A percentile compares a stretch with the other conserved stretches of the same genome.
phyloP scores from a whole-genome alignment of 2,113 vertebrate species.

The Phyllopteryx taeniolatus region DNA sequence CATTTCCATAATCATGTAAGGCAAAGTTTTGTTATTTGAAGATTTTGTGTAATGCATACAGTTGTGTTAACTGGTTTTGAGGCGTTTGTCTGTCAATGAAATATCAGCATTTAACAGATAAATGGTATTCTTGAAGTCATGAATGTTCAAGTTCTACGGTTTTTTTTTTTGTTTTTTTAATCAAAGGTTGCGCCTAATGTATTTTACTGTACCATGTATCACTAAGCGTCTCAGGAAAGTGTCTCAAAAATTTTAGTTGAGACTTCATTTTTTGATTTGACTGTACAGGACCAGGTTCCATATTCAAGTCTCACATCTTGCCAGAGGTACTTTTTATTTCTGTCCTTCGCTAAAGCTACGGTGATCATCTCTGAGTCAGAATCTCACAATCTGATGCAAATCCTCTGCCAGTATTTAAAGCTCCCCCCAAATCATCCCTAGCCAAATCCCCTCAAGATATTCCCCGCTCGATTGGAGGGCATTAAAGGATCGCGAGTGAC shows the following conservation, averaged over 20 bases:
- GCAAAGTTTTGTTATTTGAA: too few species aligned
- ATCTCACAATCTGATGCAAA: conserved; percentile 76
- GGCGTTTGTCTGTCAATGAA: too few species aligned
- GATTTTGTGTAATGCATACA: too few species aligned
- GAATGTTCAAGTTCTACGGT: conserved; percentile 1
- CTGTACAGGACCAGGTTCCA: conserved; percentile 15
- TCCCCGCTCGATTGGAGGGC: conserved; percentile 74
- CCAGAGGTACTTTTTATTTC: conserved; percentile 26
- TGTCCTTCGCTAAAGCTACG: conserved; percentile 43
- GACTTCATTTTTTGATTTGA: background rate
- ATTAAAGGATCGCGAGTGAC: conserved; percentile 74
- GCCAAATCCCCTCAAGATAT: conserved; percentile 81
- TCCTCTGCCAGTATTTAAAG: conserved; percentile 74
- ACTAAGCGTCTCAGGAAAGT: background rate
- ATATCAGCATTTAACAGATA: too few species aligned
- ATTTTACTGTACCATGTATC: background rate
- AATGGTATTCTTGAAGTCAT: background rate
- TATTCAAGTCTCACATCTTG: conserved; percentile 11
- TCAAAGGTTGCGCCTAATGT: background rate
- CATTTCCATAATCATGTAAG: too few species aligned
- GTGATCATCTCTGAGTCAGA: conserved; percentile 67
- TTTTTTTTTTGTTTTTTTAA: background rate
- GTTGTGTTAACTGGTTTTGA: background rate
- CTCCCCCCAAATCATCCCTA: conserved; percentile 71
- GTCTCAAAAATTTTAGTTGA: background rate